A percentile compares a stretch with the other conserved stretches of the same genome.
These are phyloP conservation scores for Ornithorhynchus anatinus DNA, from an alignment of 2,113 vertebrate species.

Conservation along the genomic window DNA sequence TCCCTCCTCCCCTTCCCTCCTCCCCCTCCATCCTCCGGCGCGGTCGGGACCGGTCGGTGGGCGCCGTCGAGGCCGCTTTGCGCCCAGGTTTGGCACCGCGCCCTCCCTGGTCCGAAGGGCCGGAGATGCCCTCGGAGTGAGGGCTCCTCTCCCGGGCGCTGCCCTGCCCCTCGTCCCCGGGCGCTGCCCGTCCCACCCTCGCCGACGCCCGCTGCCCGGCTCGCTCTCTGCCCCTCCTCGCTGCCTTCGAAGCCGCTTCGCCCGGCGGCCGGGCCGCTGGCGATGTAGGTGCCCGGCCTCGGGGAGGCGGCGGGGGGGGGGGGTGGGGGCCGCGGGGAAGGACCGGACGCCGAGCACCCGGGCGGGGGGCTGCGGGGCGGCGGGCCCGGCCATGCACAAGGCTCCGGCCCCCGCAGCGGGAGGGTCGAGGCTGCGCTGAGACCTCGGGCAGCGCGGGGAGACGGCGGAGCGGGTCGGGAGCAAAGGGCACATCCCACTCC, in stretches of 20 bases:
- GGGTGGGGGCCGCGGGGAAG: conserved; percentile 44
- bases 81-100: conserved; percentile 47
- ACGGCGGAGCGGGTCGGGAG: no score
- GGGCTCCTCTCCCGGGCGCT: conserved; percentile 62
- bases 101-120: conserved; percentile 29
- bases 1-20: not conserved
- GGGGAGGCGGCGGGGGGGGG: conserved; percentile 54
- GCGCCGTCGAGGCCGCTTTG: conserved; percentile 14
- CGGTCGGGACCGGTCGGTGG: not conserved
- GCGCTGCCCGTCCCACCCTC: not conserved
- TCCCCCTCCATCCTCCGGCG: not conserved
- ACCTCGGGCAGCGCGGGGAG: no score
- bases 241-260: conserved; percentile 58
- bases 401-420: not conserved
- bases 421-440: not conserved
- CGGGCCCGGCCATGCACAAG: conserved; percentile 63
- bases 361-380: conserved; percentile 60
- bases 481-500: no score
- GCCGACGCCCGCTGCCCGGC: not conserved
- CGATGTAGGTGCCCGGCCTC: conserved; percentile 59
- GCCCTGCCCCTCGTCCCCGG: conserved; percentile 50
- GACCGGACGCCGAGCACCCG: conserved; percentile 40
- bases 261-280: conserved; percentile 53
- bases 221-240: conserved; percentile 5
- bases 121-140: conserved; percentile 64